Base-by-base conservation (phyloP, 2,797 vertebrate genomes). In the Miichthys miiuy region DNA sequence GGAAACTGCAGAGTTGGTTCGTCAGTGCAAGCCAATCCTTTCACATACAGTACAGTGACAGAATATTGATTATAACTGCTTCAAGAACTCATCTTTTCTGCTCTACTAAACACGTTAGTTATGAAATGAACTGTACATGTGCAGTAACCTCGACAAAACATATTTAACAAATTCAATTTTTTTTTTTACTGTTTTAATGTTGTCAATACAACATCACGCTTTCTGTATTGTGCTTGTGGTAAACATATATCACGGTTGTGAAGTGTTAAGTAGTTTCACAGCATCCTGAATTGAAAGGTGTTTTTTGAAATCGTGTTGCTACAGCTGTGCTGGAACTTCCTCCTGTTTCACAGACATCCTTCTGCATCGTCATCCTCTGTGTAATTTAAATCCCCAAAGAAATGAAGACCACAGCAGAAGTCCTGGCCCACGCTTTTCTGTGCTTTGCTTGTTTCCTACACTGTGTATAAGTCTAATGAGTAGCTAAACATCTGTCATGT, bases 401-500 rank as follows among this genome's bases (percentile, higher is more conserved):
- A 68, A 83, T 69, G 14, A 66, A 60, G 41, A 11, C 52, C 65
- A 30, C 57, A 71, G 63, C n/a, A 65, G 50, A 60, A 60, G 72
- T 52, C 58, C 56, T 42, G 16, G 41, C 80, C 69, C 54, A 61
- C 52, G 34, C 72, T 68, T 66, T 57, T 65, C 65, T 48, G 20
- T 48, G 25, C 50, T 64, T 25, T 74, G 38, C 71, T 81, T 79
- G 21, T 79, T 80, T 67, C 64, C 44, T n/a, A 13, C 38, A 41
- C 50, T 62, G 27, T 30, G 23, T n/a, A 23, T 17, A 50, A 21
- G 48, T 84, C 62, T 79, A 69, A 80, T 77, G 65, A 83, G 61
- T 56, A 64, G 76, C 83, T 84, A 56, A 87, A 87, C 87, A 87
- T 89, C 76, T 87, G 75, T 79, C 65, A 62, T 68, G 52, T 83